Evolutionary conservation across 2,113 vertebrate genomes (phyloP), one percentile per base, ranked within the genome.

Genomic region (Phrynosoma blainvillii): DNA sequence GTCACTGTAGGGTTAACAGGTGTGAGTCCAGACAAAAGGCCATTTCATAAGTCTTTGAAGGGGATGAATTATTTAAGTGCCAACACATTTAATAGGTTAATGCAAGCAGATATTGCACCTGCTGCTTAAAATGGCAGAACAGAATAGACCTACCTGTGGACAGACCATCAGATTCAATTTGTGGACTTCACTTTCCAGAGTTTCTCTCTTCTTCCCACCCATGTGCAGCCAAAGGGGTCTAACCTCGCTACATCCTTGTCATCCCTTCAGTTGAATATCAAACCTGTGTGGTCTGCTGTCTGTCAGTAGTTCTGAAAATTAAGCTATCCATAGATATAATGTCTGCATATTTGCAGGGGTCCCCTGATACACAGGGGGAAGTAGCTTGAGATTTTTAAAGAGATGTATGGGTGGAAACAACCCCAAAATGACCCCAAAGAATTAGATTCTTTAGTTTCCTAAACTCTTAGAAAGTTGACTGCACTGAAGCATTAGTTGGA

Each of bases 1-100:
- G 96, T 97, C 97, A 95, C 82, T 18, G 88, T 90, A 92, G 96
- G 97, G 96, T 97, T 97, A 97, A 96, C 96, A 97, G 96, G 96
- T 97, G 96, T 95, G 94, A 87, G 80, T 96, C 94, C 91, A 95
- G 93, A 97, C 95, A 95, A 96, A 95, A 90, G 93, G 93, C 95
- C 92, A 89, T 88, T 94, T 96, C 80, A 92, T 84, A 88, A 79
- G 93, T 93, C 89, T 92, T 95, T 95, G 94, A 92, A 96, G 94
- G 86, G 82, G 82, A 93, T 95, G 93, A 96, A 94, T 95, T 92
- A 93, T 97, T 96, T 95, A 93, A 95, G 88, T 87, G 92, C 91
- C 89, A 96, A 95, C 96, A 96, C 96, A 95, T 96, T 84, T 88
- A 85, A 88, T 80, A 90, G 90, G 78, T n/a, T 86, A 90, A 84